Evolutionary conservation across 2,888 invertebrate genomes (phyloP).

Genomic region (Chesias legatella): DNA sequence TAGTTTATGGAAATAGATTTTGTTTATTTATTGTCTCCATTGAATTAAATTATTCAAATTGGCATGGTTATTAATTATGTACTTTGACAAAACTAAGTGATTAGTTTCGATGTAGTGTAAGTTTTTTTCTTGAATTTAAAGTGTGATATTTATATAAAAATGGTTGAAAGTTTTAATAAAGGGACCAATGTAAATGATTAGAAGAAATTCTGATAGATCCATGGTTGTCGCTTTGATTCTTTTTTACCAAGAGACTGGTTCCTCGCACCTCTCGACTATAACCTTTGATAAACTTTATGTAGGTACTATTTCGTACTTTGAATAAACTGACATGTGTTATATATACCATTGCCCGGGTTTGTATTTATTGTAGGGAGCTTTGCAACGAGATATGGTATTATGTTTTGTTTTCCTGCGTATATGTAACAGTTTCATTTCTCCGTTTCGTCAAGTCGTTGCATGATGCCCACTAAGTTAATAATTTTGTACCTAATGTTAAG

Average conservation of each 20-base stretch:
- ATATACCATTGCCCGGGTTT: constrained; percentile 56
- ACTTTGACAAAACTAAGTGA: constrained; percentile 76
- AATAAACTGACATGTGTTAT: constrained; percentile 70
- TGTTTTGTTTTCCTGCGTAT: constrained; percentile 46
- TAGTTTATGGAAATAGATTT: constrained; percentile 76
- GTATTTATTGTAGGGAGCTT: constrained; percentile 59
- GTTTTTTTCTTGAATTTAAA: constrained; percentile 77
- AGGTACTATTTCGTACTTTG: constrained; percentile 59
- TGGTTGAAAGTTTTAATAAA: constrained; percentile 77
- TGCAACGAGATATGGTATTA: constrained; percentile 58
- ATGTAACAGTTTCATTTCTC: constrained; percentile 60
- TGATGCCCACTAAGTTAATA: constrained; percentile 73
- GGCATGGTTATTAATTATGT: constrained; percentile 77
- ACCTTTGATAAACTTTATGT: constrained; percentile 49
- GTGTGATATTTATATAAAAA: constrained; percentile 80
- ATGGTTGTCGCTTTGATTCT: constrained; percentile 58
- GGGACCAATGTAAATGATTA: constrained; percentile 79
- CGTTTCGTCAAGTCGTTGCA: constrained; percentile 63
- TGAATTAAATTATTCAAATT: constrained; percentile 75
- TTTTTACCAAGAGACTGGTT: constrained; percentile 61
- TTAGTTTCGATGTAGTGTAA: constrained; percentile 75
- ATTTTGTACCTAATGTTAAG: constrained; percentile 78
- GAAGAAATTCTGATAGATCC: constrained; percentile 75
- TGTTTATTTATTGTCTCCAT: constrained; percentile 78
- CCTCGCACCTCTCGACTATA: constrained; percentile 55